Evolutionary conservation across 2,888 invertebrate genomes (phyloP).

Genomic region (Cyrtodaria siliqua): DNA sequence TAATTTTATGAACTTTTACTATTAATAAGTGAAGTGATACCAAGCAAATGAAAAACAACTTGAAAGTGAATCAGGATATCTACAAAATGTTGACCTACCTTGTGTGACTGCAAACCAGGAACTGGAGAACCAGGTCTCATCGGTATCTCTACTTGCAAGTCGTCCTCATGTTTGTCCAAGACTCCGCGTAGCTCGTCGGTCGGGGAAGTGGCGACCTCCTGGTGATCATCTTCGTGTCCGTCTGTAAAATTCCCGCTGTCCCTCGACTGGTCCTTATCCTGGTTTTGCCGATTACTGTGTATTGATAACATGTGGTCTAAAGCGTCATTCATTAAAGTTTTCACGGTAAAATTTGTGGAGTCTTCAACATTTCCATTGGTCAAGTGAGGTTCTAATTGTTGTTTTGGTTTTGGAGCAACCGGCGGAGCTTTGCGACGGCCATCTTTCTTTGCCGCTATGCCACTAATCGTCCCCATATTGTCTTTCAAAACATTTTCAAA

Average conservation of each 20-base stretch:
- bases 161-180: conserved; percentile 49
- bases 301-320: conserved; percentile 81
- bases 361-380: conserved; percentile 55
- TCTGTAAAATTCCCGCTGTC: conserved; percentile 54
- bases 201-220: conserved; percentile 47
- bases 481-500: conserved; percentile 73
- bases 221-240: conserved; percentile 43
- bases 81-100: conserved; percentile 53
- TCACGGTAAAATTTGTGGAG: conserved; percentile 75
- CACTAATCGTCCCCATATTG: conserved; percentile 67
- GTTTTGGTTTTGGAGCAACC: conserved; percentile 69
- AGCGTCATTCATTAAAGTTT: conserved; percentile 80
- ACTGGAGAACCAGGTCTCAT: conserved; percentile 76
- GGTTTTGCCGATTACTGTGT: conserved; percentile 60
- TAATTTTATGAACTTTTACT: too few relatives aligned
- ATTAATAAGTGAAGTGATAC: too few relatives aligned
- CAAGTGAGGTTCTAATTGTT: conserved; percentile 26
- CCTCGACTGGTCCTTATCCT: conserved; percentile 46
- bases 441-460: conserved; percentile 67
- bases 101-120: conserved; percentile 66
- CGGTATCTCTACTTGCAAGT: conserved; percentile 45
- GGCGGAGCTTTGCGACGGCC: conserved; percentile 62
- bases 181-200: conserved; percentile 66
- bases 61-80: too few relatives aligned
- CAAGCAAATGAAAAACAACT: too few relatives aligned